phyloP scores from a whole-genome alignment of 2,797 vertebrate species.

The Darevskia mixta region DNA sequence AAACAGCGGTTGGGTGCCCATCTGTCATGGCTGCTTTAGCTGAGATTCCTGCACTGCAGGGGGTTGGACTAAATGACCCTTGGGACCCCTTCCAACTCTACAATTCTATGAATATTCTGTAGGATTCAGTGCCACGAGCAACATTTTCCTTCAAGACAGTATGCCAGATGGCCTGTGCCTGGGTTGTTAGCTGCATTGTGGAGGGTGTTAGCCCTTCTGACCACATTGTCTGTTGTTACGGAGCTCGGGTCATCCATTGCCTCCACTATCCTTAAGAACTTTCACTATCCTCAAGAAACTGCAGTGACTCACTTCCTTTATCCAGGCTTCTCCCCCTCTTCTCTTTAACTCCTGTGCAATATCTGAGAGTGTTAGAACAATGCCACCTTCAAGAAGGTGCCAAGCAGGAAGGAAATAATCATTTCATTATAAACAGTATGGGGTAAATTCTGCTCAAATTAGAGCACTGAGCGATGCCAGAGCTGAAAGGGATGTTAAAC shows the following conservation, averaged over 20 bases:
- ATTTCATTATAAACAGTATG: conserved; percentile 51
- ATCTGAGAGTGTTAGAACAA: conserved; percentile 44
- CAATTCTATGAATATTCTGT: too few species aligned
- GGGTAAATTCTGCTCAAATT: conserved; percentile 46
- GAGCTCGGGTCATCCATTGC: neutral
- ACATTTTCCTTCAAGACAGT: neutral
- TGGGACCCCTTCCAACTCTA: too few species aligned
- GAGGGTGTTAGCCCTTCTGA: neutral
- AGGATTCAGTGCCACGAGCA: too few species aligned
- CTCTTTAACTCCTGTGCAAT: conserved; percentile 20
- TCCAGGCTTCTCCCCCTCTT: neutral
- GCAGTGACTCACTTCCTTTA: neutral
- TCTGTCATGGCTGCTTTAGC: too few species aligned
- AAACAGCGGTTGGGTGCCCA: too few species aligned
- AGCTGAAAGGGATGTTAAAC: neutral
- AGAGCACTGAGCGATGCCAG: conserved; percentile 41
- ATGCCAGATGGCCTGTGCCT: neutral
- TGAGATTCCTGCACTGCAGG: too few species aligned
- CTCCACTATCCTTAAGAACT: neutral
- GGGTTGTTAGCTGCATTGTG: neutral
- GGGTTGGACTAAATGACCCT: too few species aligned
- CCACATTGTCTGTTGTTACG: neutral
- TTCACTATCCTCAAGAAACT: neutral
- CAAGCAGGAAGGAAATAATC: conserved; percentile 53
- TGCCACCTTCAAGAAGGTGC: conserved; percentile 44